Conservation (phyloP, 2,113 vertebrate genomes). For the Thunnus thynnus region DNA sequence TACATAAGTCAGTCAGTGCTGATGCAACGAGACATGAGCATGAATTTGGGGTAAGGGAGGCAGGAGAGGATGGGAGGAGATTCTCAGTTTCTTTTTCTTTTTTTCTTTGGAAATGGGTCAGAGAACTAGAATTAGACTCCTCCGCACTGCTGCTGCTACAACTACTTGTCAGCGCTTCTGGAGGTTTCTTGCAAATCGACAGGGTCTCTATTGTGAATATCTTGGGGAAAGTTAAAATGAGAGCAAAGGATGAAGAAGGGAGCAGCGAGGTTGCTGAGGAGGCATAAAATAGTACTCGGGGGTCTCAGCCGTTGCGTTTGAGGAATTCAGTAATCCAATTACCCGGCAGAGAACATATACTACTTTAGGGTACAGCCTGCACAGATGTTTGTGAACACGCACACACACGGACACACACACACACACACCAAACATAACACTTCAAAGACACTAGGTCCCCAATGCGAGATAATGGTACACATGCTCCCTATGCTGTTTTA, state of each 20-base stretch:
- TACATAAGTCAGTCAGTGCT: constrained; percentile 8
- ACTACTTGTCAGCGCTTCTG: constrained; percentile 64
- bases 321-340: constrained; percentile 83
- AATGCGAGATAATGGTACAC: constrained; percentile 49
- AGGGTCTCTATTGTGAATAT: constrained; percentile 70
- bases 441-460: constrained; percentile 72
- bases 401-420: constrained; percentile 30
- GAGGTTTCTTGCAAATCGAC: constrained; percentile 67
- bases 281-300: constrained; percentile 78
- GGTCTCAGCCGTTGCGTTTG: constrained; percentile 65
- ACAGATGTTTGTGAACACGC: constrained; percentile 62
- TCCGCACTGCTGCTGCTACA: constrained; percentile 23
- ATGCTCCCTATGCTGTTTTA: constrained; percentile 58
- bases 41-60: constrained; percentile 12
- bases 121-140: constrained; percentile 66
- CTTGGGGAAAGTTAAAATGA: constrained; percentile 75
- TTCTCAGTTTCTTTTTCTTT: constrained; percentile 14
- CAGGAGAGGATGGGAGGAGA: constrained; percentile 36
- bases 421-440: constrained; percentile 47
- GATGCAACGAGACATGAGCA: constrained; percentile 47
- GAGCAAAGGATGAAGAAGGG: constrained; percentile 63
- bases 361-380: constrained; percentile 71
- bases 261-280: constrained; percentile 73
- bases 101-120: constrained; percentile 74
- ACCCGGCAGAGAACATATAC: constrained; percentile 73